These are phyloP conservation scores for Temnopleurus reevesii DNA, from an alignment of 53 echinoderm and acorn worm genomes.

Conservation along the genomic window DNA sequence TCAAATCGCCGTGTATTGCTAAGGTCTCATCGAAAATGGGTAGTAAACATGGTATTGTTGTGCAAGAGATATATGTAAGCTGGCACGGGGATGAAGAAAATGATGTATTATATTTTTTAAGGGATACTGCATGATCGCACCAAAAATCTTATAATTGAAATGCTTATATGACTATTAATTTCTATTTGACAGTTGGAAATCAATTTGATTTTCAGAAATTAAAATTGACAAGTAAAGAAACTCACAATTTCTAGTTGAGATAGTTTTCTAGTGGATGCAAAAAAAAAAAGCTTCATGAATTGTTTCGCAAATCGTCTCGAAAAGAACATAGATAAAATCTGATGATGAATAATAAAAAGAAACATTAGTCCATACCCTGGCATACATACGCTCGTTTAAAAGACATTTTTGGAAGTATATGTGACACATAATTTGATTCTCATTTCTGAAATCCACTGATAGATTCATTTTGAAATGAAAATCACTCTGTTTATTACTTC, in stretches of 20 bases:
- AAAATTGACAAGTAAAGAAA: conserved; percentile 53
- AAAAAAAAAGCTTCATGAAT: neutral
- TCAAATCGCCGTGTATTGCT: neutral
- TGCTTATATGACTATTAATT: conserved; percentile 33
- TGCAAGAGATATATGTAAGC: neutral
- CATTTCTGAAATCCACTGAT: conserved; percentile 4
- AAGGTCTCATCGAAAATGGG: conserved; percentile 15
- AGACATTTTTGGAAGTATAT: conserved; percentile 12
- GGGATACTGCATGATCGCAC: neutral
- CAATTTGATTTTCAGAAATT: conserved; percentile 49
- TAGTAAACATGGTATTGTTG: conserved; percentile 34
- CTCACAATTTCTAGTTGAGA: too few species aligned
- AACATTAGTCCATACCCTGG: neutral
- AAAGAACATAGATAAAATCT: conserved; percentile 8
- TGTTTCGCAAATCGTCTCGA: neutral
- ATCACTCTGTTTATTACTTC: conserved; percentile 21
- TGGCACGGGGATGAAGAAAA: neutral
- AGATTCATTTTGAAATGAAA: conserved; percentile 36
- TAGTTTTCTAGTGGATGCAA: neutral
- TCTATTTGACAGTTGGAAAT: conserved; percentile 13
- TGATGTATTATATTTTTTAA: neutral
- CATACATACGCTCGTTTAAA: neutral
- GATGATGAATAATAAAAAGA: conserved; percentile 28
- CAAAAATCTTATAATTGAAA: conserved; percentile 44
- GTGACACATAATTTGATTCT: conserved; percentile 53